Evolutionary conservation across 2,113 vertebrate species (phyloP).

Genomic region (Serinus canaria): DNA sequence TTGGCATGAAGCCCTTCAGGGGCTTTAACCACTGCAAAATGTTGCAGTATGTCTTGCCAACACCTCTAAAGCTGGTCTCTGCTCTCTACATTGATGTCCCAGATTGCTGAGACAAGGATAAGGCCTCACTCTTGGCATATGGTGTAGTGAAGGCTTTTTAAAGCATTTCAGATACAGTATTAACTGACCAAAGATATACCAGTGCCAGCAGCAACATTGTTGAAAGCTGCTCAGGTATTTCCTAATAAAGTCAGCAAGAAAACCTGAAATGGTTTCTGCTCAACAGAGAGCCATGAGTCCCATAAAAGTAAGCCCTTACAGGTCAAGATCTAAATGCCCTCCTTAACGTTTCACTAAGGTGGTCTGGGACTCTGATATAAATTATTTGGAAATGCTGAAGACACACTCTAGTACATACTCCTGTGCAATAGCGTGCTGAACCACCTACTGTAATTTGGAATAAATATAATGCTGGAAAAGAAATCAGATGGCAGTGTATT

Average conservation of each 20-base stretch:
- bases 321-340: not conserved
- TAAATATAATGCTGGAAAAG: not conserved
- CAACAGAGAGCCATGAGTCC: not conserved
- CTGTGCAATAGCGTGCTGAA: not conserved
- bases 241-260: not conserved
- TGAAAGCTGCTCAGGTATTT: not conserved
- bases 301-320: not conserved
- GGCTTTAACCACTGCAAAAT: not conserved
- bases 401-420: not conserved
- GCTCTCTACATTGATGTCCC: not conserved
- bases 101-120: not conserved
- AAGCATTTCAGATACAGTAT: not conserved
- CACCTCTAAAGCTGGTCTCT: not conserved
- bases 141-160: fast-evolving
- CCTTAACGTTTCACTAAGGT: not conserved
- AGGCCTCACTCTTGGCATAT: not conserved
- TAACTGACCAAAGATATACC: not conserved
- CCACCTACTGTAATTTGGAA: not conserved
- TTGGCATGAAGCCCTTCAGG: not conserved
- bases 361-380: not conserved
- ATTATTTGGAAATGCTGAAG: not conserved
- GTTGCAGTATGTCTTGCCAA: not conserved
- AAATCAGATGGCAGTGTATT: not conserved
- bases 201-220: not conserved
- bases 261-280: not conserved